Base-by-base conservation (phyloP, 2,113 vertebrate genomes). In the Tretioscincus oriximinensis region DNA sequence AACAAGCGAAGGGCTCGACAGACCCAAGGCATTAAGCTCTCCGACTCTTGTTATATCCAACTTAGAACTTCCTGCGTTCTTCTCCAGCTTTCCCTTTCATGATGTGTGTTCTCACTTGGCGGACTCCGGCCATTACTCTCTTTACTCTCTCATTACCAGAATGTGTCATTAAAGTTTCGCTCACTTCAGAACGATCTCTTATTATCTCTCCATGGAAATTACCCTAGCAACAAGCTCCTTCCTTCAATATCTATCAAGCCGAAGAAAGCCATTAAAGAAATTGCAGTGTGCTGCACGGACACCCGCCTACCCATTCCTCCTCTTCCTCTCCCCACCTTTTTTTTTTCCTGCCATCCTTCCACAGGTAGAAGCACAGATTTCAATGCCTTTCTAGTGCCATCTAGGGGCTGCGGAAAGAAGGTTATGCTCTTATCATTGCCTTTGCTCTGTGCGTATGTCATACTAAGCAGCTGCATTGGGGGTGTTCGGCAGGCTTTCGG, bases 141-240 rank as follows among this genome's bases (percentile, higher is more conserved):
- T 85, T 89, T 85, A 85, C 89, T 92, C 91, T 90, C 87, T 93
- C 92, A 92, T 93, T 93, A 92, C 92, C 92, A 89, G 86, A 92
- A 92, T 91, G 90, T 90, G 90, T 90, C 91, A 93, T 93, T 93
- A 92, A 91, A 93, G 90, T 93, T 92, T 90, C 64, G 61, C 88
- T 90, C 91, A 92, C 90, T 92, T 92, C 90, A 91, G 91, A 93
- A 93, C 91, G 90, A 93, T 93, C 91, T 92, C 89, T 90, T 92
- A 92, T 92, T 93, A 93, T 92, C 92, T 92, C 90, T 90, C 90
- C 90, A 90, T 92, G 87, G 90, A 92, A 92, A 93, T 92, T 92
- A 91, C 90, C 91, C 87, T 83, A 11, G 92, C 91, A 93, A 93
- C 91, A 92, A 90, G 90, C 91, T 35, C 82, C 77, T 92, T 90